Percentiles rank a stretch among this genome's conserved stretches.
Conservation (phyloP, 2,113 vertebrate genomes). For the Hymenochirus boettgeri region DNA sequence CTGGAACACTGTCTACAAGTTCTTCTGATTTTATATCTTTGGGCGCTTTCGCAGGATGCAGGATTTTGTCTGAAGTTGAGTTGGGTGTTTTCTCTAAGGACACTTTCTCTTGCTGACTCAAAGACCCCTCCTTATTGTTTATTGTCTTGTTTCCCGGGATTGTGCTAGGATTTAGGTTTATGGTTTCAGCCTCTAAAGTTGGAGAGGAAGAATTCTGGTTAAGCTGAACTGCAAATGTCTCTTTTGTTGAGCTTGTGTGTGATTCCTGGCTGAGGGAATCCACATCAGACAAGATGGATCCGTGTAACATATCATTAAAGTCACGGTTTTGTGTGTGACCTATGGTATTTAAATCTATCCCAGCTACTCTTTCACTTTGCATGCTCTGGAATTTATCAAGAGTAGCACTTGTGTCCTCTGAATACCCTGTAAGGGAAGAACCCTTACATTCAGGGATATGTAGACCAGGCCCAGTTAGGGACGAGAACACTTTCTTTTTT, state of each 20-base stretch:
- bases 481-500: too few relatives aligned
- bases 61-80: neutral
- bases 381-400: neutral
- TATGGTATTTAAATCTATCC: neutral
- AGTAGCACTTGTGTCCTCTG: neutral
- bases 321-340: constrained; percentile 7
- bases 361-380: constrained; percentile 13
- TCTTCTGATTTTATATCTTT: neutral
- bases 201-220: neutral
- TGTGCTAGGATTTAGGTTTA: neutral
- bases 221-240: constrained; percentile 15
- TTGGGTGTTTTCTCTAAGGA: constrained; percentile 21
- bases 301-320: constrained; percentile 9
- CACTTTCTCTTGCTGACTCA: constrained; percentile 23
- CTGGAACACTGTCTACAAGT: neutral
- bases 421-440: neutral
- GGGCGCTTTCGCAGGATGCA: neutral
- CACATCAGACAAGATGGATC: constrained; percentile 7
- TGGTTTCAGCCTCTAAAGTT: neutral
- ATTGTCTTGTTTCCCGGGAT: constrained; percentile 14
- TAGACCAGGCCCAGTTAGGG: neutral
- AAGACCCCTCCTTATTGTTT: constrained; percentile 16
- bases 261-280: constrained; percentile 11
- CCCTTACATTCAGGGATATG: neutral
- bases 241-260: neutral